phyloP scores from a whole-genome alignment of 2,888 invertebrate species.

The Ischnura elegans region DNA sequence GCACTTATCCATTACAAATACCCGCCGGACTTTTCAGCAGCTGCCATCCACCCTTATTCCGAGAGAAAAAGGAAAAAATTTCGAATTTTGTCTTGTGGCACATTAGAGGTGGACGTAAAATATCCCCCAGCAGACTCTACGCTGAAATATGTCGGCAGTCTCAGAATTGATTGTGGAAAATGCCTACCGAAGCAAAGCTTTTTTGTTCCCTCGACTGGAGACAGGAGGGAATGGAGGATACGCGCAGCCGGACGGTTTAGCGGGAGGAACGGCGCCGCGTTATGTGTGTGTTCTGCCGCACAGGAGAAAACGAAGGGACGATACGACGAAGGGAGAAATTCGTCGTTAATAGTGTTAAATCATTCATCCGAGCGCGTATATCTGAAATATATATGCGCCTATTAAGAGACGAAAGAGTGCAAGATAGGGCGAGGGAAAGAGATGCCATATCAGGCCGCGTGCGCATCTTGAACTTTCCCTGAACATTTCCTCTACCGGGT shows the following conservation, averaged over 20 bases:
- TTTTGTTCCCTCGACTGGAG: neutral
- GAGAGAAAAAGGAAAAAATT: constrained; percentile 16
- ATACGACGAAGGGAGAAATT: neutral
- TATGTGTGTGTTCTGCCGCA: neutral
- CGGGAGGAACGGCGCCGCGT: neutral
- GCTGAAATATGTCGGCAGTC: constrained; percentile 53
- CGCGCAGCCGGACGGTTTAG: neutral
- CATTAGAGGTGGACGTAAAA: constrained; percentile 52
- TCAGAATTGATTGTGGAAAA: constrained; percentile 46
- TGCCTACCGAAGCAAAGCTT: constrained; percentile 25
- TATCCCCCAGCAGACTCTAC: constrained; percentile 35
- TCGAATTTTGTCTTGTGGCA: constrained; percentile 50
- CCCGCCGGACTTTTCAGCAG: neutral
- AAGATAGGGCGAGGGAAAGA: neutral
- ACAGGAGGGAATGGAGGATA: neutral
- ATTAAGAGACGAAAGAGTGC: neutral
- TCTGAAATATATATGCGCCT: neutral
- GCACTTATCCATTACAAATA: too few species aligned
- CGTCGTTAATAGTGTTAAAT: constrained; percentile 10
- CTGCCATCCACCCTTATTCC: neutral
- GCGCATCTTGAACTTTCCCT: too few species aligned
- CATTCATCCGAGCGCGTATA: neutral
- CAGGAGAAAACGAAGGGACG: neutral
- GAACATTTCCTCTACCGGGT: neutral
- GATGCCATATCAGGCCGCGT: neutral